These are phyloP conservation scores for Caenorhabditis uteleia DNA, from an alignment of 2,888 invertebrate genomes.

Conservation along the genomic window DNA sequence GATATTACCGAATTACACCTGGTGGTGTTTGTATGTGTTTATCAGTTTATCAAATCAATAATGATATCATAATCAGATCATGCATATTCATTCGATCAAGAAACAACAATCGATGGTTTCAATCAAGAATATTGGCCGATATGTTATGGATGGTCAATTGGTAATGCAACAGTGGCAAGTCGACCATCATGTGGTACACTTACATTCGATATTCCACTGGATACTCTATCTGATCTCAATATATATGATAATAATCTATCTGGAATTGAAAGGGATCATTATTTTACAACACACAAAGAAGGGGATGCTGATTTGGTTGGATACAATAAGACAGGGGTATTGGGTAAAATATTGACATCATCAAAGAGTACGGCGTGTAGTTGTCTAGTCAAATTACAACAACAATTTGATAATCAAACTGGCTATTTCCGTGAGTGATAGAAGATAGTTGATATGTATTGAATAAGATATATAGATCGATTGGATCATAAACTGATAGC, in stretches of 20 bases:
- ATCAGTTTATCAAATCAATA: neutral
- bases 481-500: slow-evolving; percentile 52
- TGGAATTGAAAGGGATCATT: slow-evolving; percentile 49
- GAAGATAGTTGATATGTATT: neutral
- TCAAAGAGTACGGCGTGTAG: slow-evolving; percentile 39
- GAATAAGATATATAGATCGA: too few species aligned
- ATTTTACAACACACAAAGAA: slow-evolving; percentile 40
- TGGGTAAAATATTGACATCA: slow-evolving; percentile 46
- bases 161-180: slow-evolving; percentile 4
- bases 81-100: slow-evolving; percentile 50
- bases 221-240: slow-evolving; percentile 28
- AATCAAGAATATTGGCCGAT: slow-evolving; percentile 48
- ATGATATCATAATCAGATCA: slow-evolving; percentile 29
- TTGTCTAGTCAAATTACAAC: slow-evolving; percentile 45
- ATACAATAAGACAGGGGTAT: slow-evolving; percentile 32
- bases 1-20: slow-evolving; percentile 45
- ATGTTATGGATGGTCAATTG: slow-evolving; percentile 50
- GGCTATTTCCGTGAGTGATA: slow-evolving; percentile 44
- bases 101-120: slow-evolving; percentile 39
- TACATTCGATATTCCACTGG: slow-evolving; percentile 23
- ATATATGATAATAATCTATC: slow-evolving; percentile 41
- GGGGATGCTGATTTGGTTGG: slow-evolving; percentile 18
- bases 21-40: slow-evolving; percentile 48
- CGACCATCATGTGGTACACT: slow-evolving; percentile 22
- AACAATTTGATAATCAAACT: slow-evolving; percentile 49